phyloP scores from a whole-genome alignment of 2,797 vertebrate genomes.

The Hipposideros larvatus region DNA sequence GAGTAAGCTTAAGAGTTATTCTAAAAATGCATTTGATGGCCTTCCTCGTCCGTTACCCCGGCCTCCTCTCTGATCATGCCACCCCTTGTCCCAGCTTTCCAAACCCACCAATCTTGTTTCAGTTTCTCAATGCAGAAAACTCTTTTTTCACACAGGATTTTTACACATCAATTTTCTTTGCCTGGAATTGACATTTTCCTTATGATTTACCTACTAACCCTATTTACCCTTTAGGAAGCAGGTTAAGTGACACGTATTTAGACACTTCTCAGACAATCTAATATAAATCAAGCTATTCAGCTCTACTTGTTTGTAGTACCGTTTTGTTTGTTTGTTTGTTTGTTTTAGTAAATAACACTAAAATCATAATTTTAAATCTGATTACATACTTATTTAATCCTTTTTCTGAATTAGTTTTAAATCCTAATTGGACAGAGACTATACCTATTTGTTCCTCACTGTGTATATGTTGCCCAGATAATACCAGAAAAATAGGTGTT shows the following conservation, averaged over 20 bases:
- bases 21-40: not conserved
- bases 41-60: not conserved
- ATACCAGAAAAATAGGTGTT: not conserved
- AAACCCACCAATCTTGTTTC: not conserved
- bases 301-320: not conserved
- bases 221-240: not conserved
- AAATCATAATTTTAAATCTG: not conserved
- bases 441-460: not conserved
- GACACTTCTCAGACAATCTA: not conserved
- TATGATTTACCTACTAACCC: not conserved
- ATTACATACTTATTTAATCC: not conserved
- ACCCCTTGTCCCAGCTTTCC: not conserved
- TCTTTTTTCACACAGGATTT: not conserved
- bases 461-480: not conserved
- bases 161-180: not conserved
- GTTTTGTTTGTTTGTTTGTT: not conserved
- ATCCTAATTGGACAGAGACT: not conserved
- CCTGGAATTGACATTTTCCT: not conserved
- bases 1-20: not conserved
- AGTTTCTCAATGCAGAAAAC: not conserved
- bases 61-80: not conserved
- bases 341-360: not conserved
- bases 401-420: slow-evolving; percentile 16
- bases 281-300: not conserved
- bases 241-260: not conserved